Conservation (phyloP, 2,113 vertebrate species). For the Xiphias gladius region DNA sequence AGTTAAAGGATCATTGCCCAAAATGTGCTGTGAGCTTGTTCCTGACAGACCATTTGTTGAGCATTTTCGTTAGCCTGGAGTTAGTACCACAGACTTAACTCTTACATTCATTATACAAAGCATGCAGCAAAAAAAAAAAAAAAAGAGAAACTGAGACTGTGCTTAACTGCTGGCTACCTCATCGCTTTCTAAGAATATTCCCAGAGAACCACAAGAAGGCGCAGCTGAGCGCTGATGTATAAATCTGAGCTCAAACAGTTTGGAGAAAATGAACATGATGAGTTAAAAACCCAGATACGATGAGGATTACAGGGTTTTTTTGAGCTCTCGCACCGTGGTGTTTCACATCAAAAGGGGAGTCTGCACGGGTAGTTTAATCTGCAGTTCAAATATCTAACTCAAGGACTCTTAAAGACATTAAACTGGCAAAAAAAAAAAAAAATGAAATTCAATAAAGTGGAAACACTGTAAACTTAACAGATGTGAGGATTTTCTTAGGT, state of each 20-base stretch:
- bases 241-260: conserved; percentile 12
- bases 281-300: neutral
- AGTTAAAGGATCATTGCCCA: conserved; percentile 3
- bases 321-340: neutral
- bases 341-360: conserved; percentile 5
- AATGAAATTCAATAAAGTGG: neutral
- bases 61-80: neutral
- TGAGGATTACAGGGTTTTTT: conserved; percentile 8
- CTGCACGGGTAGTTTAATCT: neutral
- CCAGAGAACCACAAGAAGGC: neutral
- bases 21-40: conserved; percentile 2
- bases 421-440: neutral
- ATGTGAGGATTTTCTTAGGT: neutral
- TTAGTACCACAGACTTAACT: neutral
- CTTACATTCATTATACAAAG: neutral
- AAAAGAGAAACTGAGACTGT: conserved; percentile 15
- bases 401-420: neutral
- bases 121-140: neutral
- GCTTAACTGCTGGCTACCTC: conserved; percentile 5
- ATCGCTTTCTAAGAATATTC: neutral
- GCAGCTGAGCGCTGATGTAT: neutral
- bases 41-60: neutral
- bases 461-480: neutral
- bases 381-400: neutral
- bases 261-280: neutral